These are phyloP conservation scores for Heliothis peltigera DNA, from an alignment of 2,888 invertebrate genomes.

Conservation along the genomic window DNA sequence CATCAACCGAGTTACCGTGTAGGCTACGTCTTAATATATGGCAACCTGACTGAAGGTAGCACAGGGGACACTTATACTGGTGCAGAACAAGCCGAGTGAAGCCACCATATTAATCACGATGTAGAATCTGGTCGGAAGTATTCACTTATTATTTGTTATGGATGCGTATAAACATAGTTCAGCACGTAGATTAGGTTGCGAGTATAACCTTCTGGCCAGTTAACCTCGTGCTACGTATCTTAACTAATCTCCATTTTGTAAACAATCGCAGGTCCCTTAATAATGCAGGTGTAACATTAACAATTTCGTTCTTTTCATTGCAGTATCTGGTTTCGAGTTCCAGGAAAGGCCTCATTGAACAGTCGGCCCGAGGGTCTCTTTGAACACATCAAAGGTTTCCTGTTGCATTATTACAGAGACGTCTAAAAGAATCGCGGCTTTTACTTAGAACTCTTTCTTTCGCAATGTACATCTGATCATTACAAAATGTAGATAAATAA, in stretches of 20 bases:
- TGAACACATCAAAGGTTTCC: neutral
- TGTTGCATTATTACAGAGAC: conserved; percentile 12
- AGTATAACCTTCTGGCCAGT: too few relatives aligned
- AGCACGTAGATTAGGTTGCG: too few relatives aligned
- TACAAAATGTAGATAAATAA: neutral
- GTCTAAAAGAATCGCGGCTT: neutral
- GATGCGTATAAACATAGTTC: neutral
- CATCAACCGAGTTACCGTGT: neutral
- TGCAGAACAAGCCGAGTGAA: conserved; percentile 1
- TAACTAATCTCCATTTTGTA: neutral
- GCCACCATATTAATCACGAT: conserved; percentile 13
- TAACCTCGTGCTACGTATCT: too few relatives aligned
- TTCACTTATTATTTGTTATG: neutral
- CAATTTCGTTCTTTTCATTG: too few relatives aligned
- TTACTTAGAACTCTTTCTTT: neutral
- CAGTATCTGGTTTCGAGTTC: neutral
- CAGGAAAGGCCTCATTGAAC: neutral
- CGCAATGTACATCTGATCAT: neutral
- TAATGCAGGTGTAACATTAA: neutral
- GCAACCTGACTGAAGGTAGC: neutral
- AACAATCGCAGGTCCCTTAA: neutral
- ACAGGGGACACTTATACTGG: neutral
- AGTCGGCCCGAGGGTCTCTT: conserved; percentile 3
- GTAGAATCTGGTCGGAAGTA: neutral
- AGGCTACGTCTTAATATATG: neutral